A percentile compares a stretch with the other conserved stretches of the same genome.
Conservation (phyloP, 1,140 invertebrate species). For the Cephus cinctus region DNA sequence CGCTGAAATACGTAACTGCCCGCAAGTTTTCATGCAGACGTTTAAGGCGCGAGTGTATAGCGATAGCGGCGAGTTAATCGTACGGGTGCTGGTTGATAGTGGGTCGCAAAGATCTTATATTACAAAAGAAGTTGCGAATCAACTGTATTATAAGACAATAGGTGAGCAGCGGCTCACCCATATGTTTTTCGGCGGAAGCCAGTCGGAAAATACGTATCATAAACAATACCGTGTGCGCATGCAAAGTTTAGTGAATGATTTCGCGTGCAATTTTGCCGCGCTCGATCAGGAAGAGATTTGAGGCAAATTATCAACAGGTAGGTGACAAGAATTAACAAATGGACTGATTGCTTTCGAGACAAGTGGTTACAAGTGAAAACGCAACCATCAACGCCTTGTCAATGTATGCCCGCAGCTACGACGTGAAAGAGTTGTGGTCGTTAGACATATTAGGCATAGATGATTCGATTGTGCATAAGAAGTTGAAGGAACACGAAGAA, state of each 20-base stretch:
- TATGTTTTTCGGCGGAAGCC: conserved; percentile 13
- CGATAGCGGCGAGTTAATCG: neutral
- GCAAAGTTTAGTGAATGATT: conserved; percentile 5
- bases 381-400: conserved; percentile 15
- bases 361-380: too few relatives aligned
- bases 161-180: conserved; percentile 9
- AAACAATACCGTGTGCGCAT: conserved; percentile 14
- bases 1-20: neutral
- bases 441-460: conserved; percentile 43
- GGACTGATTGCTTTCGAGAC: conserved; percentile 31
- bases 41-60: conserved; percentile 5
- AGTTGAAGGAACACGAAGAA: conserved; percentile 19
- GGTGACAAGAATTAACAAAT: conserved; percentile 12
- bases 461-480: conserved; percentile 36
- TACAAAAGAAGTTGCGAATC: neutral
- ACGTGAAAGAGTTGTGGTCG: conserved; percentile 39
- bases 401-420: conserved; percentile 18
- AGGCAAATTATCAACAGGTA: conserved; percentile 35
- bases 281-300: conserved; percentile 22
- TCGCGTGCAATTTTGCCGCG: conserved; percentile 17
- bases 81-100: conserved; percentile 17
- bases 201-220: conserved; percentile 1
- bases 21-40: conserved; percentile 17
- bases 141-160: conserved; percentile 8
- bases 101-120: conserved; percentile 20